Conservation (phyloP, 1,140 invertebrate genomes). For the Watersipora subatra region DNA sequence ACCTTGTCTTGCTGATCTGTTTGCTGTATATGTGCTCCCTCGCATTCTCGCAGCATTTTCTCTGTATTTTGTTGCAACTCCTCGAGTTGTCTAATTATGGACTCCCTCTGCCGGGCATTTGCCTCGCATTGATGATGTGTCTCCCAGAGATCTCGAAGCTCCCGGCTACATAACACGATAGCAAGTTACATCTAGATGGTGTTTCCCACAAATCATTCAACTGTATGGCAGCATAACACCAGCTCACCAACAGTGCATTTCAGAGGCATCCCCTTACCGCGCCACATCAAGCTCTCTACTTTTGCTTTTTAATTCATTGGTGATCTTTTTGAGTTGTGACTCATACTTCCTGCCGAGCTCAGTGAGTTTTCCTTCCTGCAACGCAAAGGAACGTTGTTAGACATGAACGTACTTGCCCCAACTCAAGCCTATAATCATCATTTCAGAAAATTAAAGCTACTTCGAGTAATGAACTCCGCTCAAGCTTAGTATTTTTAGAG, state of each 20-base stretch:
- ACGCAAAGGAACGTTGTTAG: too few species aligned
- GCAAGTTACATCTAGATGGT: too few species aligned
- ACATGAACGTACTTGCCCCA: too few species aligned
- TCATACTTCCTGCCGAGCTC: conserved; percentile 16
- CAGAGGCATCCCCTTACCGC: conserved; percentile 17
- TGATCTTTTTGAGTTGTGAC: conserved; percentile 16
- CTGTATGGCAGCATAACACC: too few species aligned
- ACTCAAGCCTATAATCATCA: too few species aligned
- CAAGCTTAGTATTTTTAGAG: too few species aligned
- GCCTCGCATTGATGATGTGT: conserved; percentile 30
- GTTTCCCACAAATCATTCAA: too few species aligned
- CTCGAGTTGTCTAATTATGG: conserved; percentile 32
- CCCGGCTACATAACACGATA: conserved; percentile 18
- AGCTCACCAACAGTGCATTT: too few species aligned
- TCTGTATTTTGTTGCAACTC: conserved; percentile 34
- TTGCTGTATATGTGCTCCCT: background rate
- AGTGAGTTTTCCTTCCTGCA: background rate
- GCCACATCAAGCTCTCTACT: conserved; percentile 27
- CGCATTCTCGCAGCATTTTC: conserved; percentile 13
- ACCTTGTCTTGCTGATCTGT: background rate
- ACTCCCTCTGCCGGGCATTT: conserved; percentile 30
- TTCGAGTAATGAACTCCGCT: too few species aligned
- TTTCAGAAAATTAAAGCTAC: too few species aligned
- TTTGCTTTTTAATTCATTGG: conserved; percentile 25
- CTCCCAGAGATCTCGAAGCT: conserved; percentile 28